These are phyloP conservation scores for Colistium nudipinnis DNA, from an alignment of 2,113 vertebrate species.

Conservation along the genomic window DNA sequence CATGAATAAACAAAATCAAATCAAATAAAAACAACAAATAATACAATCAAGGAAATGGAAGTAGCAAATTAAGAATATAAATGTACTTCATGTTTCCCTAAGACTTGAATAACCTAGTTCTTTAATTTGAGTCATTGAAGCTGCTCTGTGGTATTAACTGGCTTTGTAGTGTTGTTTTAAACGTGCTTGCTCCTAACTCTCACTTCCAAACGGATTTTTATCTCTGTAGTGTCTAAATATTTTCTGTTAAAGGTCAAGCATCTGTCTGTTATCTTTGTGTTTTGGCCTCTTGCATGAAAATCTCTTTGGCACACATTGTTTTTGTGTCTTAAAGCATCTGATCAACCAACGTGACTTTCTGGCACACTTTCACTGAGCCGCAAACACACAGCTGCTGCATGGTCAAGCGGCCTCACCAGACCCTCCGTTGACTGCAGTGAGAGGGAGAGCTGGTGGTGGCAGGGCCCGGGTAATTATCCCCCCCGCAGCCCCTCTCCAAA, in stretches of 20 bases:
- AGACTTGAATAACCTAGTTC: too few species aligned
- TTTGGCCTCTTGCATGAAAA: slow-evolving; percentile 2
- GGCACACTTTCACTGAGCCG: slow-evolving; percentile 31
- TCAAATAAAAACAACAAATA: too few species aligned
- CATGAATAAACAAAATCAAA: too few species aligned
- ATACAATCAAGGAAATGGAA: too few species aligned
- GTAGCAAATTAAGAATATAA: too few species aligned
- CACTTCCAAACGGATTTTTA: background rate
- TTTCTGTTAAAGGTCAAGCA: background rate
- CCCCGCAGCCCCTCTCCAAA: slow-evolving; percentile 51
- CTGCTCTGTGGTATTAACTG: background rate
- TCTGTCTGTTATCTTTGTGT: background rate
- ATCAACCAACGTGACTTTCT: slow-evolving; percentile 53
- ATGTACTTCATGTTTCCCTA: too few species aligned
- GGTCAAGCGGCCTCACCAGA: slow-evolving; percentile 52
- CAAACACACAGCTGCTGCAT: slow-evolving; percentile 54
- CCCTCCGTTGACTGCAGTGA: slow-evolving; percentile 38
- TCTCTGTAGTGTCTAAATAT: background rate
- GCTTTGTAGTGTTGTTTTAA: background rate
- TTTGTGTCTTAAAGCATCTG: slow-evolving; percentile 20
- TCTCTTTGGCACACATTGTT: slow-evolving; percentile 10
- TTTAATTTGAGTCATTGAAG: too few species aligned
- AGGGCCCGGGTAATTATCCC: slow-evolving; percentile 50
- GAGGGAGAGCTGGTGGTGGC: slow-evolving; percentile 8
- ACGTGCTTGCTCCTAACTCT: background rate